These are phyloP conservation scores for Euspilapteryx auroguttella DNA, from an alignment of 2,888 invertebrate genomes.

Conservation along the genomic window DNA sequence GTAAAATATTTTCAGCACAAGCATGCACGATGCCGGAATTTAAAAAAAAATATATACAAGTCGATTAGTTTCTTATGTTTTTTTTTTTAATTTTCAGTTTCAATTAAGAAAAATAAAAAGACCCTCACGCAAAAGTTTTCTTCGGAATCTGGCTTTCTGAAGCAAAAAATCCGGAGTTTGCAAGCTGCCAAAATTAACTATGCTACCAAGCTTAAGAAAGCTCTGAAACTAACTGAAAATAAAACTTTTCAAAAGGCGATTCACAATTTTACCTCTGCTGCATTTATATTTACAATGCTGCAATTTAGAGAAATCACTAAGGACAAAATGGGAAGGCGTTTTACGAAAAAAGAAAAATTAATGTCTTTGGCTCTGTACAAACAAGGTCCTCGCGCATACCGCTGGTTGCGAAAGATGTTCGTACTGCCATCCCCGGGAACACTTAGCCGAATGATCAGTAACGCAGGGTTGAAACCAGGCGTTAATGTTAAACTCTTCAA, in stretches of 20 bases:
- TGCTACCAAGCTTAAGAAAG: constrained; percentile 3
- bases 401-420: constrained; percentile 7
- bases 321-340: constrained; percentile 7
- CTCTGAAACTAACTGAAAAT: constrained; percentile 3
- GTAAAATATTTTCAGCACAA: too few relatives aligned
- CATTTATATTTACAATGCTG: constrained; percentile 6
- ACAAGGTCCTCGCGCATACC: constrained; percentile 6
- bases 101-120: too few relatives aligned
- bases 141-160: too few relatives aligned
- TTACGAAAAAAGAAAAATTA: constrained; percentile 8
- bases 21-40: too few relatives aligned
- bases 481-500: constrained; percentile 9
- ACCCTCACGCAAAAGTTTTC: too few relatives aligned
- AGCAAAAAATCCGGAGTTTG: too few relatives aligned
- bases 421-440: constrained; percentile 8
- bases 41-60: too few relatives aligned
- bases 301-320: constrained; percentile 7
- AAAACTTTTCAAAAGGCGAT: not conserved
- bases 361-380: constrained; percentile 7
- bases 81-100: too few relatives aligned
- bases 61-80: too few relatives aligned
- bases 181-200: not conserved
- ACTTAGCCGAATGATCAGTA: constrained; percentile 7
- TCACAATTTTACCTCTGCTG: constrained; percentile 4
- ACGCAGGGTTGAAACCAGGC: constrained; percentile 6